Evolutionary conservation across 2,113 vertebrate genomes (phyloP).

Genomic region (Camelus dromedarius): DNA sequence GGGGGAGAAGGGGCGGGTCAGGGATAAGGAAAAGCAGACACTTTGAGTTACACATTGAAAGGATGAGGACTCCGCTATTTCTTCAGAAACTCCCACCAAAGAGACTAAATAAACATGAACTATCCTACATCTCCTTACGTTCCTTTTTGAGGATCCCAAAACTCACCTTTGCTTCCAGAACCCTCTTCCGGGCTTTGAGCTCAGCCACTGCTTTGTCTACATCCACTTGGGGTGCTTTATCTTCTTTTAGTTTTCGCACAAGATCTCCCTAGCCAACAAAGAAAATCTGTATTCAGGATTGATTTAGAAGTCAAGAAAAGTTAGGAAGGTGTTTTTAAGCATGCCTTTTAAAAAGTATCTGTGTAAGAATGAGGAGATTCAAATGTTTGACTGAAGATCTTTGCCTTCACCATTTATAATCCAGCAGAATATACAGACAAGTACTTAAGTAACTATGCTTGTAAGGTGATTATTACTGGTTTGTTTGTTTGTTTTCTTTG

Average conservation of each 20-base stretch:
- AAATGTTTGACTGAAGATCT: not conserved
- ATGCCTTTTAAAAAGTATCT: not conserved
- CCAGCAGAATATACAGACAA: not conserved
- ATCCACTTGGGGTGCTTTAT: conserved; percentile 95
- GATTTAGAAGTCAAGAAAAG: conserved; percentile 23
- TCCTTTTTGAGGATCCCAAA: not conserved
- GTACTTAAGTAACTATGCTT: not conserved
- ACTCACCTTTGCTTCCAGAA: conserved; percentile 95
- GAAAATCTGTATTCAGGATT: not conserved
- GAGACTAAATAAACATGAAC: not conserved
- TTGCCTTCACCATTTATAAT: not conserved
- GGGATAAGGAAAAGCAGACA: not conserved
- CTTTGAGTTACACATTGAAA: not conserved
- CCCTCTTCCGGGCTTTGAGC: conserved; percentile 95
- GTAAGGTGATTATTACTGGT: not conserved
- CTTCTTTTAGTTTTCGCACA: conserved; percentile 95
- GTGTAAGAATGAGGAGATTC: not conserved
- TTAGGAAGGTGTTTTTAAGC: not conserved
- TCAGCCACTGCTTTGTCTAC: conserved; percentile 97
- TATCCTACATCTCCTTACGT: not conserved
- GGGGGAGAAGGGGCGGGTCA: not conserved
- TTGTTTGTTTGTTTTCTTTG: not conserved
- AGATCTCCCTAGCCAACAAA: conserved; percentile 92
- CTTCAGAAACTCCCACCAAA: not conserved
- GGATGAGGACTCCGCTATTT: not conserved